These are phyloP conservation scores for Nannoperca australis DNA, from an alignment of 2,797 vertebrate genomes.

Conservation along the genomic window DNA sequence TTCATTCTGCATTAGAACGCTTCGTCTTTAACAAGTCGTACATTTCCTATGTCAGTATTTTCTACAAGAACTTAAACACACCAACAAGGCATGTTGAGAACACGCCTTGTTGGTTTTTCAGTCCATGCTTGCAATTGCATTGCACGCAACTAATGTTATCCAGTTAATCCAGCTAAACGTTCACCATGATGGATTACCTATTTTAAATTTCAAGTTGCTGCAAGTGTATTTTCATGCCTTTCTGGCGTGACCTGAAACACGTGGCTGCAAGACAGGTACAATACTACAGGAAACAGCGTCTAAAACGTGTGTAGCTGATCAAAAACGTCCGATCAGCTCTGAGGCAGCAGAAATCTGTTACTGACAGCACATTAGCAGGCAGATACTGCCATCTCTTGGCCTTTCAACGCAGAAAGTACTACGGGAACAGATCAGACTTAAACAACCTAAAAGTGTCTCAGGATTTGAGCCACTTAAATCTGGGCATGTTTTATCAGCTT, in stretches of 20 bases:
- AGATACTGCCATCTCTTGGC: constrained; percentile 53
- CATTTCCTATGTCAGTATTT: not conserved
- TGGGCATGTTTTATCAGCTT: not conserved
- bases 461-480: not conserved
- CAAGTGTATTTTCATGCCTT: constrained; percentile 6
- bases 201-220: constrained; percentile 26
- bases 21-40: not conserved
- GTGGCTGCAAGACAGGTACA: not conserved
- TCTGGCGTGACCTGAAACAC: constrained; percentile 20
- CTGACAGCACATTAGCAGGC: not conserved
- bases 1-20: not conserved
- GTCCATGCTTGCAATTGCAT: not conserved
- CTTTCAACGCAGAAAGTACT: not conserved
- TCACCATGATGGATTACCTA: not conserved
- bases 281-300: not conserved
- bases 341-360: not conserved
- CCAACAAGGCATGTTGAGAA: not conserved
- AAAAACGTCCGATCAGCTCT: not conserved
- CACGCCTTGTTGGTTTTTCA: no score
- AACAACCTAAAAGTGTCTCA: not conserved
- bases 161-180: constrained; percentile 21
- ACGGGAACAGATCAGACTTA: not conserved
- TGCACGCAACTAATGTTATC: not conserved
- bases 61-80: not conserved
- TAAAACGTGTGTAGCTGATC: not conserved